Conservation (phyloP, 2,888 invertebrate species). For the Philonicus albiceps region DNA sequence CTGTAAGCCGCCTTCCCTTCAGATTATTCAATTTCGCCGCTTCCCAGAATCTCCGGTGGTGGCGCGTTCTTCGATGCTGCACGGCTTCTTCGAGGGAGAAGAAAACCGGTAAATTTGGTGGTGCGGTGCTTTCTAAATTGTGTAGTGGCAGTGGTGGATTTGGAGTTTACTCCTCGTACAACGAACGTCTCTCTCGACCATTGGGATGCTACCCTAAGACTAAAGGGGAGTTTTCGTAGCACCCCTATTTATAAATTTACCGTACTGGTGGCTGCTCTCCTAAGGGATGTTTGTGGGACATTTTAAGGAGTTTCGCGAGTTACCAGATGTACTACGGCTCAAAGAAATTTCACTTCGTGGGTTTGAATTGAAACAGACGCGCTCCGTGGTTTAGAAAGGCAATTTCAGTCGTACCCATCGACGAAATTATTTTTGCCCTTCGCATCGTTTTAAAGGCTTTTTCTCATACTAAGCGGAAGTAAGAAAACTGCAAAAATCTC, state of each 20-base stretch:
- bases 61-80: not conserved
- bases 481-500: too few species aligned
- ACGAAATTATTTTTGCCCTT: not conserved
- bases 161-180: not conserved
- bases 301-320: not conserved
- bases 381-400: not conserved
- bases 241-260: conserved; percentile 13
- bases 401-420: not conserved
- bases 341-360: not conserved
- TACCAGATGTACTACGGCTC: not conserved
- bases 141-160: not conserved
- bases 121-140: not conserved
- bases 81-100: not conserved
- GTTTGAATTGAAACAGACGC: not conserved
- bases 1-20: not conserved
- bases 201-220: not conserved
- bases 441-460: not conserved
- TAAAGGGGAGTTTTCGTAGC: not conserved
- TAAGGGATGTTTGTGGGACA: not conserved
- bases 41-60: not conserved
- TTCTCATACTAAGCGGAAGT: too few species aligned
- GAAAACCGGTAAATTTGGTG: not conserved
- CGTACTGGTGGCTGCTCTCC: not conserved
- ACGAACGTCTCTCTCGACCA: not conserved
- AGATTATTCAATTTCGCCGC: not conserved